These are phyloP conservation scores for Macrotus californicus DNA, from an alignment of 2,113 vertebrate genomes.

Conservation along the genomic window DNA sequence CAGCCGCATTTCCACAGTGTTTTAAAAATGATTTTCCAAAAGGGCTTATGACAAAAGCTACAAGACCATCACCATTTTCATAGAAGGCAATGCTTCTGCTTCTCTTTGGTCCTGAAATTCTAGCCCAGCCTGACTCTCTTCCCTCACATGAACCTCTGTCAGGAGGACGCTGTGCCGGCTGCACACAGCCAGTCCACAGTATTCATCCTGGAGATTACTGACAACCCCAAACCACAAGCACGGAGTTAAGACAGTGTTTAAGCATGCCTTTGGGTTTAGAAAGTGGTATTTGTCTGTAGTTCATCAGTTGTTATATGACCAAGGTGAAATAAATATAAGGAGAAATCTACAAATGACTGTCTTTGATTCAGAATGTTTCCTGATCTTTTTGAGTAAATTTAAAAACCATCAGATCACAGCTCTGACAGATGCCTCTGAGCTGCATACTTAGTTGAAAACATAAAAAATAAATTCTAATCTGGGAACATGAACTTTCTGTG, in stretches of 20 bases:
- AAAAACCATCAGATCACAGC: slow-evolving; percentile 30
- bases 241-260: slow-evolving; percentile 23
- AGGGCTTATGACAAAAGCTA: not conserved
- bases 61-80: slow-evolving; percentile 14
- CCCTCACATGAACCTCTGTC: slow-evolving; percentile 55
- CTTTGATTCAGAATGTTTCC: slow-evolving; percentile 16
- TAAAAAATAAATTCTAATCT: slow-evolving; percentile 36
- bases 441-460: slow-evolving; percentile 25
- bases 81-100: not conserved
- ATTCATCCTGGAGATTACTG: slow-evolving; percentile 48
- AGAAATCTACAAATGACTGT: not conserved
- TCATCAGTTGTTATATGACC: slow-evolving; percentile 37
- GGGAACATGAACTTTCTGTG: not conserved
- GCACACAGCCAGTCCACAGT: not conserved
- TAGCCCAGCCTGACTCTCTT: not conserved
- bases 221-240: slow-evolving; percentile 58
- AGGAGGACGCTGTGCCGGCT: slow-evolving; percentile 46
- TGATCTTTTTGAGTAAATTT: slow-evolving; percentile 34
- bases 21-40: slow-evolving; percentile 48
- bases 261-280: not conserved
- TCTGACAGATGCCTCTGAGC: not conserved
- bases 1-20: slow-evolving; percentile 28
- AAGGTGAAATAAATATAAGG: slow-evolving; percentile 49
- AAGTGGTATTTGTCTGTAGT: not conserved
- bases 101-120: slow-evolving; percentile 1